Conservation (phyloP, 1,140 invertebrate genomes). For the Watersipora subatra region DNA sequence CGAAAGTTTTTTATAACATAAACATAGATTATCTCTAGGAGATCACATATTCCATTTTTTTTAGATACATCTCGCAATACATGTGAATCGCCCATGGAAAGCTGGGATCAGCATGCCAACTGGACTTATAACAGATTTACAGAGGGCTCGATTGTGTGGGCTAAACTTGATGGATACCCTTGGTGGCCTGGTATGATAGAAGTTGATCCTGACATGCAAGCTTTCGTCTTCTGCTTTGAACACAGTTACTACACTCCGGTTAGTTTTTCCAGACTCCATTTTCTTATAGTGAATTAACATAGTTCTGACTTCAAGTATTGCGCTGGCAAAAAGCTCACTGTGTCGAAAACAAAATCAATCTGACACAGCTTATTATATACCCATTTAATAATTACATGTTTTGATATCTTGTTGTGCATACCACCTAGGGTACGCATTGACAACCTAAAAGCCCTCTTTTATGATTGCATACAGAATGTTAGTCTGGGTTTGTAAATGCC, state of each 20-base stretch:
- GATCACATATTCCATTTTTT: too few species aligned
- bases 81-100: slow-evolving; percentile 44
- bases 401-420: too few species aligned
- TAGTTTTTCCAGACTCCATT: slow-evolving; percentile 23
- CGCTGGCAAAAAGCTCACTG: slow-evolving; percentile 7
- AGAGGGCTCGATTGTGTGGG: slow-evolving; percentile 53
- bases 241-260: slow-evolving; percentile 36
- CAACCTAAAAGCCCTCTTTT: too few species aligned
- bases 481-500: too few species aligned
- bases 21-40: too few species aligned
- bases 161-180: slow-evolving; percentile 47
- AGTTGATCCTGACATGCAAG: slow-evolving; percentile 50
- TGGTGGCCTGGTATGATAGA: slow-evolving; percentile 60
- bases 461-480: too few species aligned
- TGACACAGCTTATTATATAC: too few species aligned
- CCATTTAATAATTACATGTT: too few species aligned
- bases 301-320: not conserved
- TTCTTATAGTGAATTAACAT: slow-evolving; percentile 38
- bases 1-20: too few species aligned
- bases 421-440: too few species aligned
- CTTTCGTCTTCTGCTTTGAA: slow-evolving; percentile 42
- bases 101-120: slow-evolving; percentile 29
- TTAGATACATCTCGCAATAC: too few species aligned
- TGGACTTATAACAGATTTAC: slow-evolving; percentile 27
- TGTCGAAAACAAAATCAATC: too few species aligned